phyloP scores from a whole-genome alignment of 1,140 invertebrate species.

The Calephelis virginiensis region DNA sequence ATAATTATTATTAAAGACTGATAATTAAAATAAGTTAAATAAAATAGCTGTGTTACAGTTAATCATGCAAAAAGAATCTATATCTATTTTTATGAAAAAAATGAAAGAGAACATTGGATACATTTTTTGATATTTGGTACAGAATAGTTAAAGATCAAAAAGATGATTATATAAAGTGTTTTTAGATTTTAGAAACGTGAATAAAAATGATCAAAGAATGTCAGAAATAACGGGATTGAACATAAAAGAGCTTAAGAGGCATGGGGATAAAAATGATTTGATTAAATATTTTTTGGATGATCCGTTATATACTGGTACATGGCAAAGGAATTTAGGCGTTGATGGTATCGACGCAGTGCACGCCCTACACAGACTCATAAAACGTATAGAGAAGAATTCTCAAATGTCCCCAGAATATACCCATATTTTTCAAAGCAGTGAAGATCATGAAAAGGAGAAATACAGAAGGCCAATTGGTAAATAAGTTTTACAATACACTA shows the following conservation, averaged over 20 bases:
- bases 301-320: constrained; percentile 46
- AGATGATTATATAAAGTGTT: constrained; percentile 8
- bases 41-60: too few relatives aligned
- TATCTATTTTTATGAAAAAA: too few relatives aligned
- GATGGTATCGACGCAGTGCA: constrained; percentile 46
- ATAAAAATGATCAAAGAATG: constrained; percentile 52
- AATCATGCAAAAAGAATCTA: too few relatives aligned
- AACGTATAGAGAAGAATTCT: constrained; percentile 49
- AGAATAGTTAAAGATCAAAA: neutral
- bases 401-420: constrained; percentile 32
- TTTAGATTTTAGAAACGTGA: constrained; percentile 52
- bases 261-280: constrained; percentile 52
- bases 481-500: neutral
- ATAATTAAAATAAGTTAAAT: too few relatives aligned
- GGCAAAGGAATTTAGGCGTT: constrained; percentile 41
- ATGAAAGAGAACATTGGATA: neutral
- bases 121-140: neutral
- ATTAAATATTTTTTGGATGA: constrained; percentile 62
- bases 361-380: constrained; percentile 47
- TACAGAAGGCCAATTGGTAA: neutral
- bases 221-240: constrained; percentile 52
- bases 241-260: constrained; percentile 50
- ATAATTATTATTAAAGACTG: too few relatives aligned
- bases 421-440: constrained; percentile 12
- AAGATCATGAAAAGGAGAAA: constrained; percentile 6